Conservation (phyloP, 2,888 invertebrate species). For the Cosmia trapezina region DNA sequence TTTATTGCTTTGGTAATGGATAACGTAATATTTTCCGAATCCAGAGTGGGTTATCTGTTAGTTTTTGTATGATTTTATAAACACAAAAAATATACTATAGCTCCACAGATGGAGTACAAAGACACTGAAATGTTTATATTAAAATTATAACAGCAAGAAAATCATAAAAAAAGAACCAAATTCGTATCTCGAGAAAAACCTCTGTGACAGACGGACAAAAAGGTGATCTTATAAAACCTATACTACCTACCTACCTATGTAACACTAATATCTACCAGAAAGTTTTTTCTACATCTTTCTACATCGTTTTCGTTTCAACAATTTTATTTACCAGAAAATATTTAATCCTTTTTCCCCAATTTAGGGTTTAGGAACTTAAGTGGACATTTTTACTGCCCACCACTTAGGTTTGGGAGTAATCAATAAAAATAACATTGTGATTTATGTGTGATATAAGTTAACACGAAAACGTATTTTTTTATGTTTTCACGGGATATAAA, state of each 20-base stretch:
- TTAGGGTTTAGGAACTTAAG: background rate
- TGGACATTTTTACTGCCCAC: conserved; percentile 22
- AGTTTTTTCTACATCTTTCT: background rate
- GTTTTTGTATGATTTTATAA: background rate
- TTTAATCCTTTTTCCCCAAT: background rate
- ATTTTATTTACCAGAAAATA: background rate
- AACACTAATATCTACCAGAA: too few species aligned
- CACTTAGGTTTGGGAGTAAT: conserved; percentile 13
- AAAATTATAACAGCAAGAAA: background rate
- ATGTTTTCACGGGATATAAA: background rate
- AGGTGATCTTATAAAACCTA: background rate
- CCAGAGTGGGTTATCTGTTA: too few species aligned
- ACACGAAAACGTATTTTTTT: background rate
- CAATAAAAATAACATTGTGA: conserved; percentile 24
- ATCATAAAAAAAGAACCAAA: background rate
- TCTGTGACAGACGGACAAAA: background rate
- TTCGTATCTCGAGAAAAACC: background rate
- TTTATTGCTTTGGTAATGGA: background rate
- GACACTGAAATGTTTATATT: too few species aligned
- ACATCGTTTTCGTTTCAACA: too few species aligned
- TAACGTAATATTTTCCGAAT: too few species aligned
- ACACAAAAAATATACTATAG: background rate
- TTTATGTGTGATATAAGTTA: background rate
- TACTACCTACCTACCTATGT: too few species aligned
- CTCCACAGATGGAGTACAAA: background rate